A percentile compares a stretch with the other conserved stretches of the same genome.
phyloP scores from a whole-genome alignment of 1,140 invertebrate species.

The Ctenoplectra terminalis region DNA sequence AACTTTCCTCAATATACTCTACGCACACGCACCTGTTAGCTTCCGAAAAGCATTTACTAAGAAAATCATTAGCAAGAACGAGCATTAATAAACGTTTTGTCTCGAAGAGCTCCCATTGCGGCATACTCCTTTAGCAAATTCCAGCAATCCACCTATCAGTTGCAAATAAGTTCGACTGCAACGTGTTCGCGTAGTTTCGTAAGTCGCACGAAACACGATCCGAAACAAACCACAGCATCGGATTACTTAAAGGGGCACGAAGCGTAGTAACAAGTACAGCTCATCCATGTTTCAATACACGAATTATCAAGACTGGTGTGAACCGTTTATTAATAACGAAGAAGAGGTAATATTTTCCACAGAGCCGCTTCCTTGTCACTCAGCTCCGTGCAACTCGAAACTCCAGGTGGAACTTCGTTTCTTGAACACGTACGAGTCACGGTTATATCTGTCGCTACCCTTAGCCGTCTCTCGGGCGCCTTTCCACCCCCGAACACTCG shows the following conservation, averaged over 20 bases:
- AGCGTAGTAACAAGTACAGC: slow-evolving; percentile 59
- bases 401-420: slow-evolving; percentile 54
- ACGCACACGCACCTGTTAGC: too few species aligned
- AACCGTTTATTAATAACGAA: slow-evolving; percentile 67
- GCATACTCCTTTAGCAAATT: too few species aligned
- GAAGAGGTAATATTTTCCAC: slow-evolving; percentile 44
- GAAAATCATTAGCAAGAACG: too few species aligned
- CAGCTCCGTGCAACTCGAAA: slow-evolving; percentile 31
- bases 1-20: too few species aligned
- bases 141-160: too few species aligned
- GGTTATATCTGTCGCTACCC: slow-evolving; percentile 77
- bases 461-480: slow-evolving; percentile 67
- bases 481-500: slow-evolving; percentile 64
- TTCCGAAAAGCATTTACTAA: too few species aligned
- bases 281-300: slow-evolving; percentile 53
- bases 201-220: slow-evolving; percentile 11
- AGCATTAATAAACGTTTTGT: too few species aligned
- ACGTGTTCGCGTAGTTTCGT: slow-evolving; percentile 7
- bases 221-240: not conserved
- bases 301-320: slow-evolving; percentile 57
- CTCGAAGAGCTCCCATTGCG: too few species aligned
- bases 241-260: slow-evolving; percentile 37
- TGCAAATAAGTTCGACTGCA: too few species aligned
- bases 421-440: slow-evolving; percentile 74
- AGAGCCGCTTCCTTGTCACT: not conserved